Conservation (phyloP, 2,113 vertebrate genomes). For the Callaeas wilsoni region DNA sequence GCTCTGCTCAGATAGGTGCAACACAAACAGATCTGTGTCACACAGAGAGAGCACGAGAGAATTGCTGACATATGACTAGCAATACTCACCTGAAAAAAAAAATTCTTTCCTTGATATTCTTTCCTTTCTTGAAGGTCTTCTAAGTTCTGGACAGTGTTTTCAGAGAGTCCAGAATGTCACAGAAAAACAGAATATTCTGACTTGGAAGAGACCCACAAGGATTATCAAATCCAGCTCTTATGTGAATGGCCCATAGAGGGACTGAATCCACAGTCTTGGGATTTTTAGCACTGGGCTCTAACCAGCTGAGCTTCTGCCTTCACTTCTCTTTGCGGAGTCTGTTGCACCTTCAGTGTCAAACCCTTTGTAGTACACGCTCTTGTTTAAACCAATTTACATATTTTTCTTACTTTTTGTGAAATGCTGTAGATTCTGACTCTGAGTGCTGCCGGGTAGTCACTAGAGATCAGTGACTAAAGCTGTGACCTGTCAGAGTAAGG, state of each 20-base stretch:
- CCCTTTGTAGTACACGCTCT: neutral
- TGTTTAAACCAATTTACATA: neutral
- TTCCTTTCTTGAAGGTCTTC: neutral
- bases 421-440: neutral
- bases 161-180: neutral
- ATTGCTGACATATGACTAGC: neutral
- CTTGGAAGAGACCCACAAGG: neutral
- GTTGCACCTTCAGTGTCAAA: neutral
- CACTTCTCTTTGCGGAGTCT: neutral
- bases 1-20: neutral
- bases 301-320: neutral
- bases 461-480: neutral
- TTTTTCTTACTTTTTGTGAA: neutral
- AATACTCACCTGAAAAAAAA: neutral
- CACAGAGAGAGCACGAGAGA: neutral
- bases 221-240: neutral
- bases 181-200: neutral
- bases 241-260: neutral
- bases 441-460: neutral
- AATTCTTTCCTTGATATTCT: neutral
- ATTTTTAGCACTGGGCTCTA: neutral
- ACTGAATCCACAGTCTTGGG: neutral
- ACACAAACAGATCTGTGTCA: neutral
- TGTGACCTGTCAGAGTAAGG: neutral
- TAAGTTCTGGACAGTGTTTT: neutral